A percentile compares a stretch with the other conserved stretches of the same genome.
Conservation (phyloP, 2,113 vertebrate species). For the Xiphias gladius region DNA sequence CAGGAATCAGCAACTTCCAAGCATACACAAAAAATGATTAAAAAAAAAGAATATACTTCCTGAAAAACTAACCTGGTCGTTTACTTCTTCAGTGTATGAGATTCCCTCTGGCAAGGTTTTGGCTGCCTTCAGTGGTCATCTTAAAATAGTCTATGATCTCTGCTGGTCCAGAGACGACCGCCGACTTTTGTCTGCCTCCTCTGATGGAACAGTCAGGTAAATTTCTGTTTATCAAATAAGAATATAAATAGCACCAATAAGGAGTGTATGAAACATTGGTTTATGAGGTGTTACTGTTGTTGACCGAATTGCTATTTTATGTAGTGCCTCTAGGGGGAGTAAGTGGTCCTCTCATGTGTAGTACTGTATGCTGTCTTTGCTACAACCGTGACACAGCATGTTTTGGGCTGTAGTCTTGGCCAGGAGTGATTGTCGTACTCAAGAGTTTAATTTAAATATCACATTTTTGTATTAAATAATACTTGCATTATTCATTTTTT, state of each 20-base stretch:
- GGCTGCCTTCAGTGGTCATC: slow-evolving; percentile 92
- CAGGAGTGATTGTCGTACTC: neutral
- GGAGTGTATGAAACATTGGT: neutral
- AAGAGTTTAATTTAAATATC: neutral
- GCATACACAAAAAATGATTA: neutral
- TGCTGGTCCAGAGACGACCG: slow-evolving; percentile 94
- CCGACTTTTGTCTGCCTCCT: slow-evolving; percentile 92
- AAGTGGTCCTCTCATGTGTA: neutral
- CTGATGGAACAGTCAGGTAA: slow-evolving; percentile 95
- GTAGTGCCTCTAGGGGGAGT: slow-evolving; percentile 31
- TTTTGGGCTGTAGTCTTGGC: neutral
- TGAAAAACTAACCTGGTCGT: neutral
- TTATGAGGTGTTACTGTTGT: neutral
- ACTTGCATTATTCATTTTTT: neutral
- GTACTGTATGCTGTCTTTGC: neutral
- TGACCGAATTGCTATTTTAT: slow-evolving; percentile 6
- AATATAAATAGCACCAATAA: neutral
- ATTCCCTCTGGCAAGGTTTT: slow-evolving; percentile 94
- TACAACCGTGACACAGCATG: slow-evolving; percentile 21
- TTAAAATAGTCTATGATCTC: slow-evolving; percentile 96
- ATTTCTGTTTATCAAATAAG: neutral
- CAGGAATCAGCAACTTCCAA: neutral
- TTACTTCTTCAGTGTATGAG: slow-evolving; percentile 90
- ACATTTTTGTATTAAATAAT: neutral
- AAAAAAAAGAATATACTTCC: neutral